phyloP scores from a whole-genome alignment of 2,888 invertebrate genomes.

The Lithophane leautieri region DNA sequence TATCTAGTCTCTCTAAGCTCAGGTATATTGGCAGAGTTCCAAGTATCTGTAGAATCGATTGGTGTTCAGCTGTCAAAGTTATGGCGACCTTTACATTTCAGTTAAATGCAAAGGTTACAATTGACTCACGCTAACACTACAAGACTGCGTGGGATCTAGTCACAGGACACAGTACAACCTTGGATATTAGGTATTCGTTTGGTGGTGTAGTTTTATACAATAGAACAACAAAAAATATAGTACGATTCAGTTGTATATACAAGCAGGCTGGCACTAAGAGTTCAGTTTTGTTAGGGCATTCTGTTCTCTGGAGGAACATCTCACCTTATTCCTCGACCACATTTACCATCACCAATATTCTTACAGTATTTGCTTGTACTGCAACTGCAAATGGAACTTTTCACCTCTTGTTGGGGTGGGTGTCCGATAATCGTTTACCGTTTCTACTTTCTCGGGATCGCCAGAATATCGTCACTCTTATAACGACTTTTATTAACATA shows the following conservation, averaged over 20 bases:
- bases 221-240: background rate
- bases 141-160: constrained; percentile 23
- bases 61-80: constrained; percentile 47
- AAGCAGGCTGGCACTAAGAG: background rate
- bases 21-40: constrained; percentile 50
- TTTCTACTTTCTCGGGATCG: background rate
- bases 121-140: constrained; percentile 46
- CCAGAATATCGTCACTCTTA: background rate
- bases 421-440: background rate
- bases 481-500: background rate
- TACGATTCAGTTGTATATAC: background rate
- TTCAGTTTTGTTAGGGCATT: background rate
- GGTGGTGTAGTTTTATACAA: background rate
- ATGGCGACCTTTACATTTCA: constrained; percentile 36
- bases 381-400: background rate
- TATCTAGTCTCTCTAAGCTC: constrained; percentile 20
- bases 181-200: constrained; percentile 6
- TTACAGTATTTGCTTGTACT: background rate
- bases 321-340: background rate
- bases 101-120: constrained; percentile 49
- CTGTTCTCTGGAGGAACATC: background rate
- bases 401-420: background rate
- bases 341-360: background rate
- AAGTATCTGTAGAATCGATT: constrained; percentile 38
- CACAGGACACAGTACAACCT: background rate